These are phyloP conservation scores for Callithrix jacchus DNA, from an alignment of 2,113 vertebrate species.

Conservation along the genomic window DNA sequence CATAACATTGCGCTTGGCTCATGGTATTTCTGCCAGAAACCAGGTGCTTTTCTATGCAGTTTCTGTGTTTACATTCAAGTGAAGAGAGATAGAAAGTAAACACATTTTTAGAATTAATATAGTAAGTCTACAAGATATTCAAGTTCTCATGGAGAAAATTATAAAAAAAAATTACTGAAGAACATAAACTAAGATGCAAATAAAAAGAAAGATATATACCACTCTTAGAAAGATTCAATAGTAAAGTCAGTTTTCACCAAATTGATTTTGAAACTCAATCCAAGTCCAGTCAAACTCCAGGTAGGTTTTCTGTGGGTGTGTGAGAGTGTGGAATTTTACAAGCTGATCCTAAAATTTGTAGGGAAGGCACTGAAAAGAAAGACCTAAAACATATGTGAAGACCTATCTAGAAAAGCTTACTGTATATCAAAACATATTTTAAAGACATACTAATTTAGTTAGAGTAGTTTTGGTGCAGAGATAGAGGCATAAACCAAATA, in stretches of 20 bases:
- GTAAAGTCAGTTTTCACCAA: background rate
- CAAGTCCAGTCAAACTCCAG: background rate
- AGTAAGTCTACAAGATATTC: background rate
- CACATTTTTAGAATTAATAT: background rate
- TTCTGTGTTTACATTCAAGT: background rate
- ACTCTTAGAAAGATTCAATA: background rate
- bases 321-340: background rate
- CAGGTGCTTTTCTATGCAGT: background rate
- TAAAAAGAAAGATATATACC: background rate
- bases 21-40: background rate
- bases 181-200: background rate
- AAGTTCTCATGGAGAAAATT: background rate
- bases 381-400: background rate
- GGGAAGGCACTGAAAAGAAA: background rate
- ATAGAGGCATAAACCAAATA: background rate
- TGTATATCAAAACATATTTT: background rate
- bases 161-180: background rate
- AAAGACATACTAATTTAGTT: background rate
- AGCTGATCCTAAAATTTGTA: constrained; percentile 7
- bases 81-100: background rate
- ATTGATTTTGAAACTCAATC: constrained; percentile 12
- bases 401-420: background rate
- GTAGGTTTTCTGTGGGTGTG: background rate
- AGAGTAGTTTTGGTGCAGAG: background rate
- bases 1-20: background rate